Percentiles rank a stretch among this genome's conserved stretches.
Evolutionary conservation across 2,888 invertebrate species (phyloP).

Genomic region (Teinopalpus imperialis): DNA sequence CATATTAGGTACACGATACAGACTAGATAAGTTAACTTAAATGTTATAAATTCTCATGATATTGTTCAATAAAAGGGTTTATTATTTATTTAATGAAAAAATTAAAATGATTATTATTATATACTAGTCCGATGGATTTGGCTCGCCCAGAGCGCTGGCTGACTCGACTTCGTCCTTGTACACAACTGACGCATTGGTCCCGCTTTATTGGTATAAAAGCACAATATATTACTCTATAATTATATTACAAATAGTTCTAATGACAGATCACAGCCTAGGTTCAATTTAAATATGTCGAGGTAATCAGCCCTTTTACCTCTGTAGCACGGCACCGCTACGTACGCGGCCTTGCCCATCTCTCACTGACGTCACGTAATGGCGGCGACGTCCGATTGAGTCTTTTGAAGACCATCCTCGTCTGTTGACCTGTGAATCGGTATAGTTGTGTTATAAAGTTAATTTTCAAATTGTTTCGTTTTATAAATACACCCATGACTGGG

Average conservation of each 20-base stretch:
- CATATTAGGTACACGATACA: constrained; percentile 21
- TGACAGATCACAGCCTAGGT: constrained; percentile 79
- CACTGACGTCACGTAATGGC: constrained; percentile 66
- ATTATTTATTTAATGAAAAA: constrained; percentile 2
- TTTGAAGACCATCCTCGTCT: constrained; percentile 68
- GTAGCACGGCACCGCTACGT: constrained; percentile 23
- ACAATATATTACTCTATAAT: constrained; percentile 48
- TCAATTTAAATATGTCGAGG: constrained; percentile 51
- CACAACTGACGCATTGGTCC: constrained; percentile 39
- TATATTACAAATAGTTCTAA: constrained; percentile 55
- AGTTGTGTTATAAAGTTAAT: no score
- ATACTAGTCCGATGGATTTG: constrained; percentile 13
- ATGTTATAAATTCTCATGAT: constrained; percentile 12
- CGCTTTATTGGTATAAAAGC: constrained; percentile 50
- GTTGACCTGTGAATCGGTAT: constrained; percentile 60
- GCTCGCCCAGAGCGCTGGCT: constrained; percentile 14
- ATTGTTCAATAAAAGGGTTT: constrained; percentile 14
- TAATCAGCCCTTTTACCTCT: constrained; percentile 29
- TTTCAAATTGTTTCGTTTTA: no score
- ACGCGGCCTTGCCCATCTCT: constrained; percentile 27
- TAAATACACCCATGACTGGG: no score
- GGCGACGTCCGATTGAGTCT: constrained; percentile 58
- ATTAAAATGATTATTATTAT: constrained; percentile 6
- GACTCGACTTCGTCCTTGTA: constrained; percentile 14
- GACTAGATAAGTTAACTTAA: constrained; percentile 26